phyloP scores from a whole-genome alignment of 2,888 invertebrate species.

The Pseudoips prasinana region DNA sequence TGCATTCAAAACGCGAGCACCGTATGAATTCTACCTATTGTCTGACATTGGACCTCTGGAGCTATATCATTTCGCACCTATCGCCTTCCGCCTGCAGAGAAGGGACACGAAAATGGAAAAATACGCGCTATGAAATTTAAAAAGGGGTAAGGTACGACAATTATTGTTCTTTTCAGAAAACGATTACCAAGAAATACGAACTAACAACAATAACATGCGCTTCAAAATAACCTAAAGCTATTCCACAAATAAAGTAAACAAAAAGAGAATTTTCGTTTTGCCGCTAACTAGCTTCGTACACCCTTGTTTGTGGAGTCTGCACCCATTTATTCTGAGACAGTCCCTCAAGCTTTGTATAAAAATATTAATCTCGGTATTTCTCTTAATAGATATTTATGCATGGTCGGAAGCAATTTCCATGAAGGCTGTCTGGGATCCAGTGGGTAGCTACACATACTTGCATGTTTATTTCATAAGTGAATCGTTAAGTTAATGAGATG shows the following conservation, averaged over 20 bases:
- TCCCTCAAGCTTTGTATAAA: slow-evolving; percentile 62
- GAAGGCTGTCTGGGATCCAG: slow-evolving; percentile 45
- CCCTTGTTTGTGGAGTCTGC: slow-evolving; percentile 72
- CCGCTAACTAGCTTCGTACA: slow-evolving; percentile 49
- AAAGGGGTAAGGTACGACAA: slow-evolving; percentile 37
- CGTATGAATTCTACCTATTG: slow-evolving; percentile 81
- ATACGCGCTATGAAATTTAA: slow-evolving; percentile 67
- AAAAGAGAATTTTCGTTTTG: slow-evolving; percentile 48
- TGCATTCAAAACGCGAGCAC: slow-evolving; percentile 66
- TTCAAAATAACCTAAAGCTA: slow-evolving; percentile 27
- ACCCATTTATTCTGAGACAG: slow-evolving; percentile 53
- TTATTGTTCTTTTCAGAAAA: slow-evolving; percentile 23
- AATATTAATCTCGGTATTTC: slow-evolving; percentile 71
- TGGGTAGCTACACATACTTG: slow-evolving; percentile 25
- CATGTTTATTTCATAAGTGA: slow-evolving; percentile 47
- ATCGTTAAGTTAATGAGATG: slow-evolving; percentile 66
- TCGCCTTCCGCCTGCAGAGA: slow-evolving; percentile 45
- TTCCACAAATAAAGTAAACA: slow-evolving; percentile 46
- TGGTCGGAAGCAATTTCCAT: slow-evolving; percentile 69
- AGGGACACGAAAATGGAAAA: slow-evolving; percentile 36
- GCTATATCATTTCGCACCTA: slow-evolving; percentile 80
- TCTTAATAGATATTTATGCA: slow-evolving; percentile 80
- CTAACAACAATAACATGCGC: slow-evolving; percentile 23
- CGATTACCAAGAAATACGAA: slow-evolving; percentile 20
- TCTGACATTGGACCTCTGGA: slow-evolving; percentile 79